Evolutionary conservation across 2,888 invertebrate genomes (phyloP).

Genomic region (Volucella bombylans): DNA sequence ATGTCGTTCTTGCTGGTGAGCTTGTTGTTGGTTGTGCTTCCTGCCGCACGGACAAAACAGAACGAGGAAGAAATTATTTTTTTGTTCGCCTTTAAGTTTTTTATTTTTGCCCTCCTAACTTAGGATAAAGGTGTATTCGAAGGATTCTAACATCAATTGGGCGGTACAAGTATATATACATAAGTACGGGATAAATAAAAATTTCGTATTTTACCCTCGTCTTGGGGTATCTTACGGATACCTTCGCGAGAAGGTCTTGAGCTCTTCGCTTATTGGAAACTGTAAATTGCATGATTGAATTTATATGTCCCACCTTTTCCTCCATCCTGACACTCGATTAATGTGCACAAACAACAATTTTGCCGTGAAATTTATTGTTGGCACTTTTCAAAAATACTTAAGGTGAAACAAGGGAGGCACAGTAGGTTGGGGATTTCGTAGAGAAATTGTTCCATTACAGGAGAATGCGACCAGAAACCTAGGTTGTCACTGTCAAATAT

Average conservation of each 20-base stretch:
- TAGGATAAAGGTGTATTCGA: slow-evolving; percentile 9
- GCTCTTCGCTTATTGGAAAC: slow-evolving; percentile 50
- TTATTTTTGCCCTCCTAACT: background rate
- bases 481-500: slow-evolving; percentile 9
- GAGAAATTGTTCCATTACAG: background rate
- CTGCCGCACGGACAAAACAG: slow-evolving; percentile 25
- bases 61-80: background rate
- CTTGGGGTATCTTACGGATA: background rate
- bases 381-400: slow-evolving; percentile 1
- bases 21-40: slow-evolving; percentile 16
- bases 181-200: slow-evolving; percentile 10
- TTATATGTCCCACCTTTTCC: background rate
- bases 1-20: background rate
- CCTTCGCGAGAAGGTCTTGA: slow-evolving; percentile 14
- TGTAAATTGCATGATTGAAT: slow-evolving; percentile 50
- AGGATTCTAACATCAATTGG: slow-evolving; percentile 29
- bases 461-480: background rate
- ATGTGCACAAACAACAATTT: slow-evolving; percentile 5
- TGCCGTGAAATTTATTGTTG: slow-evolving; percentile 14
- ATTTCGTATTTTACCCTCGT: slow-evolving; percentile 23
- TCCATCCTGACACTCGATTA: slow-evolving; percentile 22
- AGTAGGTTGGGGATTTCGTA: background rate
- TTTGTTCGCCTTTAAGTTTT: too few species aligned
- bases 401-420: too few species aligned
- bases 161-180: slow-evolving; percentile 1